Evolutionary conservation across 2,797 vertebrate species (phyloP).

Genomic region (Chromis chromis): DNA sequence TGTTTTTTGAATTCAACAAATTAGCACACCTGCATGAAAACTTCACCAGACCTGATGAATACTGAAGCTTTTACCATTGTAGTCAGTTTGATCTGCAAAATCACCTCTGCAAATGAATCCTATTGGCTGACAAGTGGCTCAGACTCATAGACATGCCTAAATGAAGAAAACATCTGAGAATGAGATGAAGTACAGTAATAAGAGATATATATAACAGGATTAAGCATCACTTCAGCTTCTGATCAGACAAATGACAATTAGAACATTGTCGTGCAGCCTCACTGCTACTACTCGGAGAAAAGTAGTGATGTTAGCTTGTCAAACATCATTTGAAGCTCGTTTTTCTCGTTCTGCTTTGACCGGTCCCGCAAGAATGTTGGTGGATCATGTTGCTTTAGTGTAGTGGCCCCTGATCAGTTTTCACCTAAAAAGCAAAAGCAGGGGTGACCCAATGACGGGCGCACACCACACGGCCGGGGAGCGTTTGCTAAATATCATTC

Average conservation of each 20-base stretch:
- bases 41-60: not conserved
- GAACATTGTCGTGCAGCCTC: not conserved
- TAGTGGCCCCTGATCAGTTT: not conserved
- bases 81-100: slow-evolving; percentile 2
- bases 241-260: not conserved
- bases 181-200: not conserved
- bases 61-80: not conserved
- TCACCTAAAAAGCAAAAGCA: not conserved
- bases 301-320: not conserved
- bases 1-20: not conserved
- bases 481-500: too few species aligned
- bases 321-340: not conserved
- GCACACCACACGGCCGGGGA: too few species aligned
- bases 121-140: not conserved
- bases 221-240: not conserved
- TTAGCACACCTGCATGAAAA: not conserved
- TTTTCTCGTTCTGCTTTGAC: not conserved
- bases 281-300: not conserved
- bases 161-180: not conserved
- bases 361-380: not conserved
- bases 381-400: not conserved
- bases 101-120: not conserved
- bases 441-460: too few species aligned
- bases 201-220: not conserved
- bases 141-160: not conserved